Evolutionary conservation across 2,888 invertebrate species (phyloP).

Genomic region (Clepsis dumicolana): DNA sequence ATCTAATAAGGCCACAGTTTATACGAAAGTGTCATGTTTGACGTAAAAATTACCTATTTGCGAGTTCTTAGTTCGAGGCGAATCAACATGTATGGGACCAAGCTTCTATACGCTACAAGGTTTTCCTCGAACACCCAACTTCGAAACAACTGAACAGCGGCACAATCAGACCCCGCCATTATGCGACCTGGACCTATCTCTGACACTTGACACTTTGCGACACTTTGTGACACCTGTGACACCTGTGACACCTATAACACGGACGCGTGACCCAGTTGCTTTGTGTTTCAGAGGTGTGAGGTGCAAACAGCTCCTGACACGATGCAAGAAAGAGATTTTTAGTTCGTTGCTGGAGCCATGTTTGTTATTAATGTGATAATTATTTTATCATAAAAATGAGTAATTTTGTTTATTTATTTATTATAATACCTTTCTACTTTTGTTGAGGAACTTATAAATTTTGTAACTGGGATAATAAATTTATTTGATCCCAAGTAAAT

Average conservation of each 20-base stretch:
- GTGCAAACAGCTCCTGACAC: too few species aligned
- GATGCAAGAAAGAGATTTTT: too few species aligned
- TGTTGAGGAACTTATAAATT: too few species aligned
- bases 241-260: constrained; percentile 18
- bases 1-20: too few species aligned
- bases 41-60: not conserved
- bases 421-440: too few species aligned
- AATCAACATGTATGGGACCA: not conserved
- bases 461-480: too few species aligned
- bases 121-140: constrained; percentile 9
- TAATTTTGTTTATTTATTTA: too few species aligned
- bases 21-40: too few species aligned
- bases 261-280: constrained; percentile 39
- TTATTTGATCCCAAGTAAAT: too few species aligned
- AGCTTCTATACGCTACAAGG: not conserved
- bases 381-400: too few species aligned
- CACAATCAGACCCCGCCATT: constrained; percentile 38
- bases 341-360: not conserved
- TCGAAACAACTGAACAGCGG: constrained; percentile 35
- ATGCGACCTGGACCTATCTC: constrained; percentile 42
- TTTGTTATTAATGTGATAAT: not conserved
- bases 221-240: constrained; percentile 29
- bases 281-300: constrained; percentile 22
- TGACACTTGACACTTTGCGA: constrained; percentile 41
- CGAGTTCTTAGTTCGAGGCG: too few species aligned